These are phyloP conservation scores for Drosophila kohkoa DNA, from an alignment of 1,140 invertebrate genomes.

Conservation along the genomic window DNA sequence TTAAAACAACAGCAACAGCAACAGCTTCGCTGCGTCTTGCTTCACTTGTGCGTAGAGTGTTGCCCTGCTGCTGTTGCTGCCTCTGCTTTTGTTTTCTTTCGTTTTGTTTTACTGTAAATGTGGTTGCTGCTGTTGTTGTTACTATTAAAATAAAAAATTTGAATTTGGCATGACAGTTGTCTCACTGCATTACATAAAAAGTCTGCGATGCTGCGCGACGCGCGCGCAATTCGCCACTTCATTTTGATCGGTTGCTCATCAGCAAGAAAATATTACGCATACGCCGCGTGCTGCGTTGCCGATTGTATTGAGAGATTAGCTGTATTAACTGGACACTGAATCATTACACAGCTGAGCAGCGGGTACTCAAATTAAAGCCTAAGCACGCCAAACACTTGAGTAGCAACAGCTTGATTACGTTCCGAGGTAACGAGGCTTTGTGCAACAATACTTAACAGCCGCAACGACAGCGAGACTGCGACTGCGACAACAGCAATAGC, in stretches of 20 bases:
- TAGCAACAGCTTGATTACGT: constrained; percentile 43
- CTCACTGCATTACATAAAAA: constrained; percentile 61
- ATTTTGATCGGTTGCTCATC: constrained; percentile 39
- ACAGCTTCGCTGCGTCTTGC: constrained; percentile 26
- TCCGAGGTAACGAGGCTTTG: constrained; percentile 27
- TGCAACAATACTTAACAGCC: constrained; percentile 16
- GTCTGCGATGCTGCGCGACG: constrained; percentile 20
- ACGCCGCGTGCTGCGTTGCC: constrained; percentile 25
- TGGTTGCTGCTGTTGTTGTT: constrained; percentile 30
- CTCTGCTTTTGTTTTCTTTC: constrained; percentile 2
- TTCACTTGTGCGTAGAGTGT: constrained; percentile 60
- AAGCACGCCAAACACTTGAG: constrained; percentile 21
- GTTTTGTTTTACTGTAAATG: constrained; percentile 26
- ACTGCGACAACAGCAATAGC: neutral
- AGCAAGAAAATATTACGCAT: constrained; percentile 46
- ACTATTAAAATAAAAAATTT: constrained; percentile 44
- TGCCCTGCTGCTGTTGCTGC: constrained; percentile 4
- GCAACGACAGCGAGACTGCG: neutral
- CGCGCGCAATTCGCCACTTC: constrained; percentile 20
- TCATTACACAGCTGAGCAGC: constrained; percentile 23
- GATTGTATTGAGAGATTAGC: constrained; percentile 30
- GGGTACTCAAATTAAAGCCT: constrained; percentile 23
- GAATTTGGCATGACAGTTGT: constrained; percentile 70
- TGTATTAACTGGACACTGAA: constrained; percentile 19
- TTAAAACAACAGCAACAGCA: constrained; percentile 61